phyloP scores from a whole-genome alignment of 1,140 invertebrate species.

The Formica exsecta region DNA sequence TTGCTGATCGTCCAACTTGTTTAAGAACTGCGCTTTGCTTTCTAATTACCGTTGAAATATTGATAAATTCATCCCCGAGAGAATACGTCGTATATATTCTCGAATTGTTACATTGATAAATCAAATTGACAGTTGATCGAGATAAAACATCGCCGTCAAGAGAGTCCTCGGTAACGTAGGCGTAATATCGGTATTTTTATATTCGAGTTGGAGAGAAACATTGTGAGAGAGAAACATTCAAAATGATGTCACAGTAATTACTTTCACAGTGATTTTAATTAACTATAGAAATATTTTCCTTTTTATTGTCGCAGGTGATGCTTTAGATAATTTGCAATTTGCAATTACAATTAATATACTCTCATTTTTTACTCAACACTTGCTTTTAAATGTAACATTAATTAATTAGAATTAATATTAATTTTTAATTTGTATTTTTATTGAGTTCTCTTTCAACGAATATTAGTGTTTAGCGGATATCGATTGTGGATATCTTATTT shows the following conservation, averaged over 20 bases:
- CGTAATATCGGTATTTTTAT: constrained; percentile 9
- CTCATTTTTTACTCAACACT: background rate
- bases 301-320: background rate
- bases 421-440: background rate
- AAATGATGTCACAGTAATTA: background rate
- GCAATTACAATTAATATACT: background rate
- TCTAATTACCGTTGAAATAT: background rate
- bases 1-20: background rate
- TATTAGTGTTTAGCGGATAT: background rate
- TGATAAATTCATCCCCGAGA: background rate
- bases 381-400: background rate
- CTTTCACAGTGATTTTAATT: constrained; percentile 19
- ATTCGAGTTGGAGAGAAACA: no score
- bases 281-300: background rate
- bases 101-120: background rate
- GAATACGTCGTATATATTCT: background rate
- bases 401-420: background rate
- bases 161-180: background rate
- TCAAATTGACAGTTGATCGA: constrained; percentile 3
- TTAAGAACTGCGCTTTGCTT: background rate
- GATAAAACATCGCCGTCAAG: background rate
- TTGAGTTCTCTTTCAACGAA: background rate
- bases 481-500: background rate
- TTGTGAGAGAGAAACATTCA: background rate
- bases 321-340: background rate